Conservation (phyloP, 2,113 vertebrate genomes). For the Catharus bicknelli region DNA sequence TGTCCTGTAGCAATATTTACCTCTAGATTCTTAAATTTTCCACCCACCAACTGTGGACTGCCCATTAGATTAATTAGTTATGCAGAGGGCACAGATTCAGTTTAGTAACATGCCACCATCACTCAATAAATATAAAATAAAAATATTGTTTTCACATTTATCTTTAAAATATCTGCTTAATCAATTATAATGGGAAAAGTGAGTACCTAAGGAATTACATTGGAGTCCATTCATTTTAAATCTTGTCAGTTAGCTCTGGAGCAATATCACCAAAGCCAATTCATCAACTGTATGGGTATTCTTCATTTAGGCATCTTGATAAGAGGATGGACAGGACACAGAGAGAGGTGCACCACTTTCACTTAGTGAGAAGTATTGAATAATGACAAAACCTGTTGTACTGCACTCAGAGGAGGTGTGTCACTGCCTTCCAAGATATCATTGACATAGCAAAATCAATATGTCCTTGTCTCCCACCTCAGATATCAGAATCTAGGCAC, state of each 20-base stretch:
- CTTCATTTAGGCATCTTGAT: neutral
- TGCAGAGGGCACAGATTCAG: neutral
- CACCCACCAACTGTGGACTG: neutral
- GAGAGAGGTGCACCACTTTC: neutral
- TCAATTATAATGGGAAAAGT: conserved; percentile 24
- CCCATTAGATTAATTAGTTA: conserved; percentile 24
- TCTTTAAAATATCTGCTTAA: conserved; percentile 30
- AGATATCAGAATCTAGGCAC: neutral
- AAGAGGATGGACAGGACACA: neutral
- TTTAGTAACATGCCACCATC: neutral
- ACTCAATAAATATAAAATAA: conserved; percentile 37
- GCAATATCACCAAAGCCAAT: conserved; percentile 11
- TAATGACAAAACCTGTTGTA: neutral
- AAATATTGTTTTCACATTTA: neutral
- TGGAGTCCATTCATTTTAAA: conserved; percentile 42
- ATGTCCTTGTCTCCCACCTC: neutral
- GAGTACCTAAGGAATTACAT: neutral
- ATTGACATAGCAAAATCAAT: neutral
- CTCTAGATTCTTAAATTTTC: neutral
- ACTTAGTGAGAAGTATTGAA: neutral
- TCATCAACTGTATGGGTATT: neutral
- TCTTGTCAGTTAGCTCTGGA: conserved; percentile 37
- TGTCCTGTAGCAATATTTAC: neutral
- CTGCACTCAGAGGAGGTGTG: neutral
- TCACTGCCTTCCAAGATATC: neutral